Base-by-base conservation (phyloP, 2,113 vertebrate genomes). In the Cephalopterus ornatus region DNA sequence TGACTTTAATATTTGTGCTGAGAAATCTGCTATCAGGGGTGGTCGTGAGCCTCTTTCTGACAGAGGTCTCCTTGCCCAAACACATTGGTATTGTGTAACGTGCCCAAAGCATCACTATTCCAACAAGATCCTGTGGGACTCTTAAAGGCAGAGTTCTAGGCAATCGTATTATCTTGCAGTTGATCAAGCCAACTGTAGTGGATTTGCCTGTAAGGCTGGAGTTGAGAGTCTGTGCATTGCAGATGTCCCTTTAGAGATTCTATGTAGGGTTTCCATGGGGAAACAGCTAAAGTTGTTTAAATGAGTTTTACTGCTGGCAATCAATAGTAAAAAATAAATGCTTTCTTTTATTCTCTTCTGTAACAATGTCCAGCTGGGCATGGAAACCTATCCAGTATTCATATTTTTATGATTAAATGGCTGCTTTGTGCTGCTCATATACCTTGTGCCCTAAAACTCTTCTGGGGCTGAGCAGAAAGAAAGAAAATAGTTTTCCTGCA, bases 41-140 rank as follows among this genome's bases (percentile, higher is more conserved):
- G n/a, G 7, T 66, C 53, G 28, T 65, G n/a, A 56, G 14, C 22
- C 67, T 52, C 68, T 70, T n/a, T 41, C 20, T 66, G 32, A 44
- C 28, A 58, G 41, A 44, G 14, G 5, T 78, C 26, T 77, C 28
- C 42, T 66, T 84, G 28, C n/a, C 28, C 22, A 27, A 58, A 16
- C 3, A 1, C 33, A 8, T 5, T 30, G 44, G 37, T 68, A 3
- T 77, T 86, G 42, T 46, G 37, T 81, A 26, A 37, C 0, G 0
- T 58, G 32, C 52, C n/a, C 56, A 27, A 82, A 78, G n/a, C 50
- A 74, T 11, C 16, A 5, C 18, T 67, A 11, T 47, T 86, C 35
- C 46, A 46, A 11, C 8, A 53, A 46, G 50, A 30, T 83, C 37
- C n/a, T 14, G 15, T 52, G 61, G 28, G n/a, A 30, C 58, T 83